Percentiles rank a stretch among this genome's conserved stretches.
phyloP scores from a whole-genome alignment of 2,797 vertebrate species.

The Pampus argenteus region DNA sequence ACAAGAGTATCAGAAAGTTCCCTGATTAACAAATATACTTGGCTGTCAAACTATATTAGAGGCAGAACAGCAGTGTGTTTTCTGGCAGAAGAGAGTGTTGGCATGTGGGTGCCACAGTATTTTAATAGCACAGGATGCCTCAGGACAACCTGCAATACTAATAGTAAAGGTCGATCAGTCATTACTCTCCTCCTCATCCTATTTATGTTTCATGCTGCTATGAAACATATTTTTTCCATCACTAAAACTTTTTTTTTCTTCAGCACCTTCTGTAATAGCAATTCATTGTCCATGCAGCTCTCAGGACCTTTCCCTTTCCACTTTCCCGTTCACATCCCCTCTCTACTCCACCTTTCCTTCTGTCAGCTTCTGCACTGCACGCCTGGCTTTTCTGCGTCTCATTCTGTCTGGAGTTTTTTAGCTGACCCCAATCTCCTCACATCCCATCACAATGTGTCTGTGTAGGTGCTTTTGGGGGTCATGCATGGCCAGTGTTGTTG shows the following conservation, averaged over 20 bases:
- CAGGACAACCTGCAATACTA: conserved; percentile 39
- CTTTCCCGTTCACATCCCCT: conserved; percentile 43
- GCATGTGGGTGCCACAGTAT: conserved; percentile 52
- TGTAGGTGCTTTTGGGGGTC: conserved; percentile 54
- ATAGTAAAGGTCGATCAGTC: conserved; percentile 63
- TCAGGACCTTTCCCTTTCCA: conserved; percentile 46
- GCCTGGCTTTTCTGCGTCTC: conserved; percentile 34
- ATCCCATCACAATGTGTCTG: conserved; percentile 54
- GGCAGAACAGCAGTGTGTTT: conserved; percentile 55
- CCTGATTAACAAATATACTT: conserved; percentile 51
- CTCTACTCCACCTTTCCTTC: conserved; percentile 24
- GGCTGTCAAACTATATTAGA: conserved; percentile 38
- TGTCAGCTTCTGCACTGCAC: conserved; percentile 19
- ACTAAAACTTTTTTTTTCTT: conserved; percentile 18
- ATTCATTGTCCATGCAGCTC: conserved; percentile 56
- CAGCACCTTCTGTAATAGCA: conserved; percentile 49
- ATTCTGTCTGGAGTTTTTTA: conserved; percentile 50
- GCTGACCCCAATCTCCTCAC: conserved; percentile 67
- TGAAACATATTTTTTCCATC: conserved; percentile 42
- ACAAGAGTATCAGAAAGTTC: conserved; percentile 24
- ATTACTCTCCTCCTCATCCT: conserved; percentile 57
- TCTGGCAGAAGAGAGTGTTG: conserved; percentile 41
- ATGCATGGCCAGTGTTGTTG: conserved; percentile 49
- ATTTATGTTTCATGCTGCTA: conserved; percentile 49
- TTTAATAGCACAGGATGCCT: conserved; percentile 56